Percentiles rank a stretch among this genome's conserved stretches.
phyloP scores from a whole-genome alignment of 2,113 vertebrate species.

The Aramus guarauna region DNA sequence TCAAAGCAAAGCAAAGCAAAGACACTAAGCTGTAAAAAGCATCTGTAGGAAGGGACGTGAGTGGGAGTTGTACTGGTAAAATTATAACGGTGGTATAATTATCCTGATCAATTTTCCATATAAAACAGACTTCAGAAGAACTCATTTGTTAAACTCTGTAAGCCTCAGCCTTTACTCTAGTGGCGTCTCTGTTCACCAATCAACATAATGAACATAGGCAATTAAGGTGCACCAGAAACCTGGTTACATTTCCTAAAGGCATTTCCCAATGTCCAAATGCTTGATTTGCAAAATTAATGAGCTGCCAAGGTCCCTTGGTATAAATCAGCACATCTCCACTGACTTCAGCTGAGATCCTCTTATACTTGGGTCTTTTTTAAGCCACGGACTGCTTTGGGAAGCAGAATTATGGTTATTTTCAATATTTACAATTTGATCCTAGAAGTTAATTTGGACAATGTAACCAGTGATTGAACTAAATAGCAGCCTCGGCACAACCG shows the following conservation, averaged over 20 bases:
- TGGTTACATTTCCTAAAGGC: constrained; percentile 62
- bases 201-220: constrained; percentile 56
- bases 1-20: background rate
- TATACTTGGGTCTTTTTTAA: background rate
- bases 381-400: background rate
- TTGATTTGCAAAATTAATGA: constrained; percentile 65
- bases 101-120: constrained; percentile 56
- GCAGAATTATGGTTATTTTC: constrained; percentile 25
- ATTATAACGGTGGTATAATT: background rate
- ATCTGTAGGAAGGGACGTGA: background rate
- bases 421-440: constrained; percentile 25
- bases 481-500: background rate
- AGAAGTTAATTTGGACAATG: constrained; percentile 13
- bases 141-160: constrained; percentile 31
- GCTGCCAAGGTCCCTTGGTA: constrained; percentile 26
- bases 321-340: constrained; percentile 21
- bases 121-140: constrained; percentile 52
- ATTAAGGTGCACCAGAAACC: constrained; percentile 64
- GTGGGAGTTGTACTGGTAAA: constrained; percentile 27
- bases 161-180: constrained; percentile 46
- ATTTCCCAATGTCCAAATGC: constrained; percentile 58
- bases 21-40: background rate
- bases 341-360: background rate
- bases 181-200: constrained; percentile 40
- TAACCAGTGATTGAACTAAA: background rate